Evolutionary conservation across 1,140 invertebrate genomes (phyloP), one percentile per base, ranked within the genome.

Genomic region (Drosophila mauritiana): DNA sequence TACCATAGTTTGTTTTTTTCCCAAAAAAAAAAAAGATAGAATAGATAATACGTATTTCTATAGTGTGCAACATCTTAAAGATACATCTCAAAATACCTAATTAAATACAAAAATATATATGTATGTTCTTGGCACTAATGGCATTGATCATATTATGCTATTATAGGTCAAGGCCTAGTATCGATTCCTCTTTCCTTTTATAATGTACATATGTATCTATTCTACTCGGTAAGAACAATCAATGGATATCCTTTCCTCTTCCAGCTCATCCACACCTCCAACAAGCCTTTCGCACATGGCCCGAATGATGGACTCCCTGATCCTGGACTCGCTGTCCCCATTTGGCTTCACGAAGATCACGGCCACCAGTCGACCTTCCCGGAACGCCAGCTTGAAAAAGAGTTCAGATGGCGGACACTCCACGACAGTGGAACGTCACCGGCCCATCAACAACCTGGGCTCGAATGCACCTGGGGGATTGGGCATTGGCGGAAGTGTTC

Each of bases 261-360:
- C 4, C 54, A 92, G 80, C 72, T 91, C 82, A 74, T 93, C 93
- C 55, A 93, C 93, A 67, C 93, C 93, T 39, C 93, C 93, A 57
- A 93, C 93, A 42, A 92, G 93, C 52, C 94, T 95, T 49, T 94
- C 95, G 61, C 94, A 95, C 73, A 95, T 96, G 94, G 95, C 95
- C 45, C 91, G 94, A 7, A 95, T 96, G 94, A 95, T 96, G 95
- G 95, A 96, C 79, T 94, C 94, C 2, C 93, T 96, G 75, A 94
- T 95, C 88, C 84, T 94, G 48, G 95, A 96, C 93, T 94, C 67
- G 91, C 95, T 77, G 78, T 93, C 93, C 31, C 94, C 94, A 37
- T 95, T 95, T 75, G 93, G 93, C 11, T 94, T 94, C 80, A 95
- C 94, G 11, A 94, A 94, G 75, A 94, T 95, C 76, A 94, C 94